Base-by-base conservation (phyloP, 2,888 invertebrate genomes). In the Xestobium rufovillosum region DNA sequence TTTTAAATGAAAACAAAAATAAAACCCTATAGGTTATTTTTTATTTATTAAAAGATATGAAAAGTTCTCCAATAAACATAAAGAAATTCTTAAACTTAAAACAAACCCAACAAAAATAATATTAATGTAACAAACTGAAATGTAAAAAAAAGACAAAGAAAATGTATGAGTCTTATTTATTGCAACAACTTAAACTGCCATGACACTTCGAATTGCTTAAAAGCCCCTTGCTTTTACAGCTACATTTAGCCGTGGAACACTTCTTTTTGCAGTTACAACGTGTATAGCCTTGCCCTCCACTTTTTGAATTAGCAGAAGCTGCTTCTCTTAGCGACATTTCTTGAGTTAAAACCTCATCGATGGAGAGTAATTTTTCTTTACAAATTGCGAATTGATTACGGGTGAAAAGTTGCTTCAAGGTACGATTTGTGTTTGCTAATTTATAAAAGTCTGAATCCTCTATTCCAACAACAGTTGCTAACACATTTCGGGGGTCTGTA, bases 201-300 rank as follows among this genome's bases (percentile, higher is more conserved):
- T 50, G 45, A 34, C 46, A 50, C 38, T 46, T 41, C 13, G 44
- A 51, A 45, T 46, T 47, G 39, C 47, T 47, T 34, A 48, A 39
- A 36, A 47, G 35, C 26, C 34, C 37, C 28, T 45, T 45, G 42
- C 40, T 46, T 38, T 41, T 40, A 36, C 45, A 50, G 33, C 43
- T 43, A 40, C 44, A 49, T 38, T 40, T 45, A 39, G 43, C 10
- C 23, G 39, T 23, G 25, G 34, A 16, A 41, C 35, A 41, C 27
- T 32, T 39, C 29, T 33, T 26, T 39, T 43, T 43, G 38, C 41
- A 43, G 33, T 43, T 32, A 43, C 36, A 44, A 23, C 42, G 39
- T 39, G 39, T 44, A 43, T 44, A 44, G 33, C 44, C 39, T 43
- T 44, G 44, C 33, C 45, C 47, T 25, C 41, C 43, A 36, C 42